These are phyloP conservation scores for Xestia ashworthii DNA, from an alignment of 2,888 invertebrate species.

Conservation along the genomic window DNA sequence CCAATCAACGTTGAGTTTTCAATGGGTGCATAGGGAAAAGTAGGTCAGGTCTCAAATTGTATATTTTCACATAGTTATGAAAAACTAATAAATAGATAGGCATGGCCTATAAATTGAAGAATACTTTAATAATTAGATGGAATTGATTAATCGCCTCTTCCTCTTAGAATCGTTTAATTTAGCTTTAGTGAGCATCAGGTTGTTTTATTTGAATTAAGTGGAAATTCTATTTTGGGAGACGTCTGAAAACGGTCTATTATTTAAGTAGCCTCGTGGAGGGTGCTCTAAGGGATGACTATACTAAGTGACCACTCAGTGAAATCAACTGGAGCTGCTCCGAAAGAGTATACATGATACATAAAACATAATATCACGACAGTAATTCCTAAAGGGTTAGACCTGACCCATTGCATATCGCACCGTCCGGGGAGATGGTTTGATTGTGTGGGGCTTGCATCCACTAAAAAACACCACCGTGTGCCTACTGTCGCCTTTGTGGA, in stretches of 20 bases:
- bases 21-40: background rate
- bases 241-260: background rate
- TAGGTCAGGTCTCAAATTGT: slow-evolving; percentile 43
- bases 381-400: background rate
- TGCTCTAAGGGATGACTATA: background rate
- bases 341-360: background rate
- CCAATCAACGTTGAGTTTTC: slow-evolving; percentile 40
- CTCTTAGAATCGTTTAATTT: slow-evolving; percentile 17
- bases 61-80: slow-evolving; percentile 35
- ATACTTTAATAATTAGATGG: slow-evolving; percentile 16
- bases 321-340: background rate
- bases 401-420: no score
- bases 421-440: no score
- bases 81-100: slow-evolving; percentile 23
- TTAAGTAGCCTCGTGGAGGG: background rate
- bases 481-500: no score
- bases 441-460: no score
- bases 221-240: background rate
- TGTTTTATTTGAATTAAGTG: slow-evolving; percentile 11
- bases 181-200: background rate
- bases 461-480: no score
- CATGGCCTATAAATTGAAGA: slow-evolving; percentile 24
- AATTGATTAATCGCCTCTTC: slow-evolving; percentile 30
- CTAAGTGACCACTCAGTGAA: background rate
- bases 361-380: background rate